Conservation (phyloP, 1,140 invertebrate genomes). For the Cardiocondyla obscurior region DNA sequence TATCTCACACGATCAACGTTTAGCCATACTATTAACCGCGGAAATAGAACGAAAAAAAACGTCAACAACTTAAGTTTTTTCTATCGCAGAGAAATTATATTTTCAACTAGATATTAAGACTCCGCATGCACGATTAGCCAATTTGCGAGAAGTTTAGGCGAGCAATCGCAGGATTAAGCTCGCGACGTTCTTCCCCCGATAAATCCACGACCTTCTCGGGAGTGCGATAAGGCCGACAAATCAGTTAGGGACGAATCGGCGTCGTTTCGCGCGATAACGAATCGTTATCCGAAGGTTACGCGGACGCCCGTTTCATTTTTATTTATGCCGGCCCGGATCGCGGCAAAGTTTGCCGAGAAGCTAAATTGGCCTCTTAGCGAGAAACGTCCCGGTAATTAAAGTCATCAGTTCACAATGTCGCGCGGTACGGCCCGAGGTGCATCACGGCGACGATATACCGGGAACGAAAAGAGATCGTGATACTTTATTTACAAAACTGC, state of each 20-base stretch:
- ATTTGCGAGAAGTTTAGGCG: not conserved
- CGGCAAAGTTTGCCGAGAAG: constrained; percentile 60
- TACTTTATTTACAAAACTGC: constrained; percentile 14
- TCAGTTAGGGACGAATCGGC: not conserved
- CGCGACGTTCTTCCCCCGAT: not conserved
- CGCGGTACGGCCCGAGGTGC: constrained; percentile 25
- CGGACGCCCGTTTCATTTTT: constrained; percentile 36
- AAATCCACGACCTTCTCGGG: not conserved
- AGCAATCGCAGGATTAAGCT: not conserved
- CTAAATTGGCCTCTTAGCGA: constrained; percentile 73
- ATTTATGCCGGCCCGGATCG: constrained; percentile 17
- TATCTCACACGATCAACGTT: not conserved
- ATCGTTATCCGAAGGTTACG: constrained; percentile 22
- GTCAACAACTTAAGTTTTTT: not conserved
- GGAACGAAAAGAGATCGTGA: not conserved
- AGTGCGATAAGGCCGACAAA: not conserved
- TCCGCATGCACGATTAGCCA: not conserved
- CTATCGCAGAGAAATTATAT: not conserved
- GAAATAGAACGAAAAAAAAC: not conserved
- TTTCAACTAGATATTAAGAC: not conserved
- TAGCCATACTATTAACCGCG: not conserved
- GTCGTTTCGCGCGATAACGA: not conserved
- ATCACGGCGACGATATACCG: constrained; percentile 32
- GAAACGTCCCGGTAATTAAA: constrained; percentile 74
- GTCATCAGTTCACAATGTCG: constrained; percentile 70